phyloP scores from a whole-genome alignment of 2,797 vertebrate species.

The Anguilla marmorata region DNA sequence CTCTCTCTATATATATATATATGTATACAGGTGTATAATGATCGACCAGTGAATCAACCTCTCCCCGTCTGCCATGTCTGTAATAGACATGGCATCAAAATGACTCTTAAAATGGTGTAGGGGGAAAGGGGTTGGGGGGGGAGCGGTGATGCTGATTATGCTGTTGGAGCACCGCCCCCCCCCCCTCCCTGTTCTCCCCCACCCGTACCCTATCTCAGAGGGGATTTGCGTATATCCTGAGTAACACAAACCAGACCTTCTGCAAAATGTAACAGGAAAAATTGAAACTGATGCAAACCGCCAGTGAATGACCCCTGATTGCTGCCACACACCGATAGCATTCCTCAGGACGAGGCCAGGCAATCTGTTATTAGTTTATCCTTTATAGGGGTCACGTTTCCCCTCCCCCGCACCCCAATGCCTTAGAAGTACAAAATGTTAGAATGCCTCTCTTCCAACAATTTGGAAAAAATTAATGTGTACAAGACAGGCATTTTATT shows the following conservation, averaged over 20 bases:
- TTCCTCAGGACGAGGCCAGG: conserved; percentile 75
- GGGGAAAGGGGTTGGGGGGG: conserved; percentile 33
- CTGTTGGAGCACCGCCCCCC: conserved; percentile 83
- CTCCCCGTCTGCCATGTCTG: too few species aligned
- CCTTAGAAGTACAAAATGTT: conserved; percentile 57
- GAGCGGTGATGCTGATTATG: conserved; percentile 62
- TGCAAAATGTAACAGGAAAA: conserved; percentile 98
- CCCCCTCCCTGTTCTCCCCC: conserved; percentile 52
- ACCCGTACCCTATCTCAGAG: conserved; percentile 64
- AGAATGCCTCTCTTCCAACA: conserved; percentile 58
- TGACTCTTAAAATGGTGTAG: conserved; percentile 46
- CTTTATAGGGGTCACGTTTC: conserved; percentile 80
- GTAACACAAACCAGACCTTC: conserved; percentile 99
- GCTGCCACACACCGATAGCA: conserved; percentile 99
- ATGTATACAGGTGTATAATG: neutral
- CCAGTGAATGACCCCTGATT: conserved; percentile 99
- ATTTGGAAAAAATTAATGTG: conserved; percentile 59
- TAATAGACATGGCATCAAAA: too few species aligned
- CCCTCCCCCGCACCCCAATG: conserved; percentile 33
- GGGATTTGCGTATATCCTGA: conserved; percentile 78
- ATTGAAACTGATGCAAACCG: conserved; percentile 99
- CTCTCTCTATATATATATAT: neutral
- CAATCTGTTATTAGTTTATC: conserved; percentile 99
- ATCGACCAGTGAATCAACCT: too few species aligned
- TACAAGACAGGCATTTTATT: conserved; percentile 22